phyloP scores from a whole-genome alignment of 2,888 invertebrate genomes.

The Apantesis nais region DNA sequence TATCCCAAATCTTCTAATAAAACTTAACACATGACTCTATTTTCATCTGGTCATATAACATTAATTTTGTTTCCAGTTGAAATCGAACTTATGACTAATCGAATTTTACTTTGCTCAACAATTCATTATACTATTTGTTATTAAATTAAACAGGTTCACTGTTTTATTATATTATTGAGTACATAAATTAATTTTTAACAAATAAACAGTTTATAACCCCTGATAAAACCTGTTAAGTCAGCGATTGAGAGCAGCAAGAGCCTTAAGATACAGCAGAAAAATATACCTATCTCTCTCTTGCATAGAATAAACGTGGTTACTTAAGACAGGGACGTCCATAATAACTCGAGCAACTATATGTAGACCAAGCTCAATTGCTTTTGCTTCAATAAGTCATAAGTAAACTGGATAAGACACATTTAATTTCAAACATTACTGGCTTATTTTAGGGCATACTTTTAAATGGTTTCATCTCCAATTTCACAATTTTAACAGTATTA shows the following conservation, averaged over 20 bases:
- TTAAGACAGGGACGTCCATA: conserved; percentile 55
- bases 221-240: conserved; percentile 80
- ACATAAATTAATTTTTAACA: background rate
- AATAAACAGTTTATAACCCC: conserved; percentile 60
- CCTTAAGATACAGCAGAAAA: conserved; percentile 47
- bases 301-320: conserved; percentile 31
- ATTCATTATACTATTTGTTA: too few relatives aligned
- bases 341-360: conserved; percentile 60
- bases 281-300: conserved; percentile 59
- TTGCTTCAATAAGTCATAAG: conserved; percentile 56
- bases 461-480: conserved; percentile 64
- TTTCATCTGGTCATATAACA: too few relatives aligned
- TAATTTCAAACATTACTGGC: conserved; percentile 50
- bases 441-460: conserved; percentile 48
- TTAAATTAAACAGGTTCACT: background rate
- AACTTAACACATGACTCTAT: too few relatives aligned
- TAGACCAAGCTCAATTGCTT: conserved; percentile 60
- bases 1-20: too few relatives aligned
- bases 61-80: too few relatives aligned
- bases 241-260: conserved; percentile 71
- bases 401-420: conserved; percentile 31
- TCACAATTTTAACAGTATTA: conserved; percentile 59
- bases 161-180: background rate
- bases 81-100: too few relatives aligned
- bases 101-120: too few relatives aligned